Conservation (phyloP, 2,113 vertebrate genomes). For the Tichodroma muraria region DNA sequence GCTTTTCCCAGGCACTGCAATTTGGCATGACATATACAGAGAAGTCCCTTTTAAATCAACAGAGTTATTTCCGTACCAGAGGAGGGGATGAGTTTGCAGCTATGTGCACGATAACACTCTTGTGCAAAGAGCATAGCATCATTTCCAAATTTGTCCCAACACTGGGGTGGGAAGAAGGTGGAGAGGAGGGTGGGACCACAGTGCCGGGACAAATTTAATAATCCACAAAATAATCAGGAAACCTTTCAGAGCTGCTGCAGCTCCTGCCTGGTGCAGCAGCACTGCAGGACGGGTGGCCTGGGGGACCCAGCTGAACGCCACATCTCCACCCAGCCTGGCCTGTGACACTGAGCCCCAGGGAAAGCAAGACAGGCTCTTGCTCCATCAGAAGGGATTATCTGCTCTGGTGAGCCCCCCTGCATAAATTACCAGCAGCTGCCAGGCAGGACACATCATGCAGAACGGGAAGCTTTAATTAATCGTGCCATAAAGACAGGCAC, state of each 20-base stretch:
- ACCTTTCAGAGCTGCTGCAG: neutral
- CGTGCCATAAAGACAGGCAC: neutral
- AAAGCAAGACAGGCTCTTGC: neutral
- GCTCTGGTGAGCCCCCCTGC: neutral
- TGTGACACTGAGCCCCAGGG: neutral
- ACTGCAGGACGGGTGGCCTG: accelerated
- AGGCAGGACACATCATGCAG: neutral
- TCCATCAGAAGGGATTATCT: neutral
- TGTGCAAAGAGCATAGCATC: neutral
- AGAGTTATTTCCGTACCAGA: neutral
- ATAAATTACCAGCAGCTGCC: neutral
- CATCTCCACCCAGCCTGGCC: neutral
- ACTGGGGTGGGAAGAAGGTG: neutral
- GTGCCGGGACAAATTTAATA: neutral
- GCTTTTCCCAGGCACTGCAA: neutral
- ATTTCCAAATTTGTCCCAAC: neutral
- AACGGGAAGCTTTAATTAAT: neutral
- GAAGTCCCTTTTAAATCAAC: neutral
- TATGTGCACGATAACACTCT: neutral
- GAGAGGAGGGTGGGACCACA: neutral
- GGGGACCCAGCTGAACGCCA: neutral
- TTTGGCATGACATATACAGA: neutral
- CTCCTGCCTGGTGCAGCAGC: neutral
- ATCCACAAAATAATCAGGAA: neutral
- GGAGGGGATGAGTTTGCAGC: neutral